Evolutionary conservation across 1,140 invertebrate species (phyloP).

Genomic region (Drosophila takahashii): DNA sequence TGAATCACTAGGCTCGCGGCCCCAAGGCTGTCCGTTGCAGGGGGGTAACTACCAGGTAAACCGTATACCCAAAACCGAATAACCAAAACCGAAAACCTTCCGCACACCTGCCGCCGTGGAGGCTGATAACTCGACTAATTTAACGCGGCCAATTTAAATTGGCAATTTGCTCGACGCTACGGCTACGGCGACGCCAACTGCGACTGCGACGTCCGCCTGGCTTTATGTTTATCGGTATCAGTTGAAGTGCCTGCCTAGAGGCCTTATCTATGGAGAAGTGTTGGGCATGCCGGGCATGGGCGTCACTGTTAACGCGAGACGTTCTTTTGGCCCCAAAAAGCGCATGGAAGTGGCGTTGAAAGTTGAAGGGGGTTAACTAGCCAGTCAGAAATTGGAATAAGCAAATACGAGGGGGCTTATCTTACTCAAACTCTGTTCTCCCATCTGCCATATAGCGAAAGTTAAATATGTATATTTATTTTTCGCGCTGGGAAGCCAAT

Average conservation of each 20-base stretch:
- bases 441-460: background rate
- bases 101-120: conserved; percentile 78
- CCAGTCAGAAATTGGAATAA: background rate
- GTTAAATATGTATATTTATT: background rate
- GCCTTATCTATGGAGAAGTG: conserved; percentile 63
- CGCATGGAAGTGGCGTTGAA: background rate
- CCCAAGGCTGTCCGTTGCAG: too few species aligned
- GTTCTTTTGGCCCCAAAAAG: conserved; percentile 13
- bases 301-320: conserved; percentile 64
- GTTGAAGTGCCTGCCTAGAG: conserved; percentile 66
- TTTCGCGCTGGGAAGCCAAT: background rate
- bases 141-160: conserved; percentile 84
- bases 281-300: conserved; percentile 62
- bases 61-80: too few species aligned
- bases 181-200: conserved; percentile 13
- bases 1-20: conserved; percentile 27
- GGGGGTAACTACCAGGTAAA: too few species aligned
- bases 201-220: conserved; percentile 19
- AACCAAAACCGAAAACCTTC: conserved; percentile 17
- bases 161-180: conserved; percentile 72
- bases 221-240: conserved; percentile 70
- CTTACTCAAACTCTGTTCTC: background rate
- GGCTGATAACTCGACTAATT: conserved; percentile 85
- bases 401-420: background rate
- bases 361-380: background rate